Base-by-base conservation (phyloP, 2,888 invertebrate species). In the Choristoneura rosaceana region DNA sequence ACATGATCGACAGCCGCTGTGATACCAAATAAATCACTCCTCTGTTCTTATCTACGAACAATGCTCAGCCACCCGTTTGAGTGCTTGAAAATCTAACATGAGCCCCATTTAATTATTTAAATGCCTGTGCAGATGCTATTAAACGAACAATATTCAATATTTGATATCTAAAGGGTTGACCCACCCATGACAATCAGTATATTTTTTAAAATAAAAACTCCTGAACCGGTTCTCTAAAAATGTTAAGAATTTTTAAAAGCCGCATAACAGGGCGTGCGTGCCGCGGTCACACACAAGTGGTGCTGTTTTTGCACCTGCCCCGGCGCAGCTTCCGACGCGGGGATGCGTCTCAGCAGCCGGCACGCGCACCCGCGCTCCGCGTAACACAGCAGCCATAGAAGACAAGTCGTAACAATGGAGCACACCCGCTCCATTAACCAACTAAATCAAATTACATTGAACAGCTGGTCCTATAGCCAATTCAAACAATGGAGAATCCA, bases 371-470 rank as follows among this genome's bases (percentile, higher is more conserved):
- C 17, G 84, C 79, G 83, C 82, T 47, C 5, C 67, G 67, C 55
- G 74, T 75, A 79, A 69, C 76, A 76, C 80, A 73, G 80, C 79
- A 82, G 81, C 79, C 71, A 78, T 69, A 78, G 82, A 79, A 81
- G 79, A 85, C 79, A 80, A 74, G 81, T 80, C 47, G 82, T 83
- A 86, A 88, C 86, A 81, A 84, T 84, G 78, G 80, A 83, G 86
- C 86, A 82, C 86, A 87, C 83, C 84, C 88, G 87, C 87, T 87
- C 90, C 89, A 90, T 91, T 91, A 88, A 85, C 80, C 82, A 85
- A 83, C 82, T 84, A 90, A 88, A 89, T 91, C 90, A 87, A 88
- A 90, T 91, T 90, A 85, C 90, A 88, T 86, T 84, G 87, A 88
- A 89, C 92, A 93, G 88, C 91, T 93, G 92, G 84, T 84, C 81